Base-by-base conservation (phyloP, 2,797 vertebrate genomes). In the Pagetopsis macropterus region DNA sequence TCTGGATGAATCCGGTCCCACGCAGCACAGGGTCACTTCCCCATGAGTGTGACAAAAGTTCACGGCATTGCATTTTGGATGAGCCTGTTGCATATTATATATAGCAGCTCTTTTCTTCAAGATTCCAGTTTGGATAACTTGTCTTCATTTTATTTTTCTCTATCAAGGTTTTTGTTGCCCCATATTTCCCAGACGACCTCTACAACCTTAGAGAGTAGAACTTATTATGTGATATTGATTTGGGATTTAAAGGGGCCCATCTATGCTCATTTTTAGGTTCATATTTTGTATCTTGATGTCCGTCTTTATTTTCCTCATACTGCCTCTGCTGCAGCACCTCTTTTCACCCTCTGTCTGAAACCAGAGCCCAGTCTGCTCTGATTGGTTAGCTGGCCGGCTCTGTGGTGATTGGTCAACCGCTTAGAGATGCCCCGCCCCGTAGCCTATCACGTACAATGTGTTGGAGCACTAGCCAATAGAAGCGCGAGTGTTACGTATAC, bases 1-100 rank as follows among this genome's bases (percentile, higher is more conserved):
- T 3, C 58, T 70, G 61, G 71, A 66, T 69, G 56, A 60, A 74
- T 81, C 74, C 10, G 2, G 31, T 50, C 56, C 62, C 52, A 40
- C 15, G 9, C 63, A 23, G 62, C 37, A 49, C 64, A 76, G 66
- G 71, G 63, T 61, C 51, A 67, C 65, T 83, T 83, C 61, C 63
- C 64, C 1, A 76, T 46, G 31, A 67, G 72, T 10, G 59, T 49
- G 75, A 40, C 64, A 68, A 66, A 68, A 73, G 57, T 68, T 79
- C 62, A 67, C 55, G 40, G 13, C 15, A 59, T 5, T 5, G 59
- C 40, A 54, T 55, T 70, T 70, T 65, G 43, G 14, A 19, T 41
- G 59, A 57, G 40, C 3, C 19, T 55, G 13, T 44, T 64, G 27
- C 27, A 27, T 27, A 27, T 27, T 27, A 27, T 27, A 27, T 27